Conservation (phyloP, 1,140 invertebrate species). For the Drosophila asahinai region DNA sequence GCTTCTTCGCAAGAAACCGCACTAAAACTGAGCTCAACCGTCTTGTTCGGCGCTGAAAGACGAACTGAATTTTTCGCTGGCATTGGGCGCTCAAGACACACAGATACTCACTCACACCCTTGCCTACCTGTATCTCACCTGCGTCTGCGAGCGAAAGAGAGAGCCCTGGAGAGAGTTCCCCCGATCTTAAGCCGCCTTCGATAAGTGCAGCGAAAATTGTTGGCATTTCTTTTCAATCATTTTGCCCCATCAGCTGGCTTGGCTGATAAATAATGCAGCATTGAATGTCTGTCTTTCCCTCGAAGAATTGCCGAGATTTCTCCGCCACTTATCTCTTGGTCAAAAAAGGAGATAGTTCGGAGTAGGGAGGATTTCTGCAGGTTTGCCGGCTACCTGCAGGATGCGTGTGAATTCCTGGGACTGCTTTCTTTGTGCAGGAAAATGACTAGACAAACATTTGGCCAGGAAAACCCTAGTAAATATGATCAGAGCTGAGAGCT, state of each 20-base stretch:
- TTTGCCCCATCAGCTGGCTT: constrained; percentile 37
- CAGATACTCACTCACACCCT: constrained; percentile 26
- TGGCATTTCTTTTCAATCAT: constrained; percentile 76
- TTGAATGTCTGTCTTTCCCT: constrained; percentile 53
- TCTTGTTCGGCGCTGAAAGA: constrained; percentile 47
- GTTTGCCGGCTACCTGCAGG: constrained; percentile 58
- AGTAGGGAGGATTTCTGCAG: background rate
- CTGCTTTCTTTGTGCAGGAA: constrained; percentile 42
- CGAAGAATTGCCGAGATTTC: constrained; percentile 59
- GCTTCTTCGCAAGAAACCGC: constrained; percentile 24
- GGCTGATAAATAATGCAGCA: constrained; percentile 51
- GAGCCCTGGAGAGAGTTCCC: constrained; percentile 34
- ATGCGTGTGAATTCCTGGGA: constrained; percentile 31
- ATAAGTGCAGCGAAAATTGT: constrained; percentile 72
- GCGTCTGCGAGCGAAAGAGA: constrained; percentile 1
- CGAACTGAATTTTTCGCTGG: constrained; percentile 47
- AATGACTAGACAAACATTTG: constrained; percentile 28
- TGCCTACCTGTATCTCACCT: constrained; percentile 16
- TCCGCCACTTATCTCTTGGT: constrained; percentile 24
- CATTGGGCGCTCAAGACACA: constrained; percentile 34
- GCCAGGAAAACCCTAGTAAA: background rate
- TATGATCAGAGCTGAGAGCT: background rate
- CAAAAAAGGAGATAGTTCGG: background rate
- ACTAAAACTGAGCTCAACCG: constrained; percentile 45
- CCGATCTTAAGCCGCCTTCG: constrained; percentile 56